Evolutionary conservation across 2,888 invertebrate genomes (phyloP).

Genomic region (Thymelicus lineola): DNA sequence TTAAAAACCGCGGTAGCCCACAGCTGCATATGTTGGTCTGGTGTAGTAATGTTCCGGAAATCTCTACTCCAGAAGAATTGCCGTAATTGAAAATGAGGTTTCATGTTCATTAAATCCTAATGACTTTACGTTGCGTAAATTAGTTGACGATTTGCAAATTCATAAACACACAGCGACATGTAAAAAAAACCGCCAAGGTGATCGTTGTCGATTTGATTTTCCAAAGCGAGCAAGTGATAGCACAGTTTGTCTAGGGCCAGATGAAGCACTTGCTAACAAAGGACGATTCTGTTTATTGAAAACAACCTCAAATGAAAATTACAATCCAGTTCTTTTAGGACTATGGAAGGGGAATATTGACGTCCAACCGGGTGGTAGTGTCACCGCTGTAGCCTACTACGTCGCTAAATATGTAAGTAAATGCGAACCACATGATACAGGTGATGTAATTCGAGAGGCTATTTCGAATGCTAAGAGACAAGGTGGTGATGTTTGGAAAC

Average conservation of each 20-base stretch:
- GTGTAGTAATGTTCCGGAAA: conserved; percentile 44
- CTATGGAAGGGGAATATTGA: conserved; percentile 57
- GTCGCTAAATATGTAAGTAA: conserved; percentile 37
- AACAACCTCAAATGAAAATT: conserved; percentile 51
- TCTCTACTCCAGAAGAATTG: conserved; percentile 42
- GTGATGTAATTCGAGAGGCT: conserved; percentile 47
- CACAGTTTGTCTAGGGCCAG: conserved; percentile 48
- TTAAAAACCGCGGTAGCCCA: conserved; percentile 55
- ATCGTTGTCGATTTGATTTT: conserved; percentile 47
- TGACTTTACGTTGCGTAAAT: conserved; percentile 9
- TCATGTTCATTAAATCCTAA: conserved; percentile 46
- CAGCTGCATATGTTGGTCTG: conserved; percentile 55
- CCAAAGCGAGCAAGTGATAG: conserved; percentile 43
- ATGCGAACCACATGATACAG: conserved; percentile 48
- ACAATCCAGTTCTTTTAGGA: conserved; percentile 47
- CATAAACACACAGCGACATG: conserved; percentile 48
- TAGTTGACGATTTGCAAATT: conserved; percentile 41
- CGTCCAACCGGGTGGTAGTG: conserved; percentile 54
- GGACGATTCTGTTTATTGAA: conserved; percentile 52
- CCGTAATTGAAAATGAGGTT: conserved; percentile 46
- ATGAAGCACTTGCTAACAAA: conserved; percentile 51
- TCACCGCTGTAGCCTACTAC: conserved; percentile 54
- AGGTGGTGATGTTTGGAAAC: conserved; percentile 44
- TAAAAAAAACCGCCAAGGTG: conserved; percentile 41
- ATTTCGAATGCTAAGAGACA: conserved; percentile 44